Percentiles rank a stretch among this genome's conserved stretches.
Evolutionary conservation across 1,140 invertebrate species (phyloP).

Genomic region (Parapsyche elsis): DNA sequence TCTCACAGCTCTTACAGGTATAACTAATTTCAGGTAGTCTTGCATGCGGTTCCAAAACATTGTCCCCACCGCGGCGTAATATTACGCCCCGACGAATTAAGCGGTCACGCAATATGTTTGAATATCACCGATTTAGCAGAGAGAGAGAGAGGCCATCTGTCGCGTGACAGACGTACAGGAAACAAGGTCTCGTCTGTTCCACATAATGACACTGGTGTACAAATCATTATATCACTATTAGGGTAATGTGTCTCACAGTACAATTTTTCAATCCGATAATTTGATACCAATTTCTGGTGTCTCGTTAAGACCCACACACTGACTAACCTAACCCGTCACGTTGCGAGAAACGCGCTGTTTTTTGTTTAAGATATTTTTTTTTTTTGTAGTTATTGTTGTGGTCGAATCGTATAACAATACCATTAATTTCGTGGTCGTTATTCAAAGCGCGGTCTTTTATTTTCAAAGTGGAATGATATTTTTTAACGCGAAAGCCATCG

Average conservation of each 20-base stretch:
- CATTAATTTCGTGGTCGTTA: conserved; percentile 23
- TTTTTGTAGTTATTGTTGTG: too few relatives aligned
- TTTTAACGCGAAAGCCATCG: not conserved
- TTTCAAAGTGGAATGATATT: not conserved
- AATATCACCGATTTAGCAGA: not conserved
- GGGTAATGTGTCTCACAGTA: conserved; percentile 45
- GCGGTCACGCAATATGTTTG: too few relatives aligned
- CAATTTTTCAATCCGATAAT: conserved; percentile 54
- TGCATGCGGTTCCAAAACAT: not conserved
- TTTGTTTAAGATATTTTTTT: not conserved
- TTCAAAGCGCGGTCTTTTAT: conserved; percentile 8
- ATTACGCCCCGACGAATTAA: too few relatives aligned
- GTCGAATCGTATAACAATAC: conserved; percentile 5
- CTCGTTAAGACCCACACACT: too few relatives aligned
- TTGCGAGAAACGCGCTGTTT: not conserved
- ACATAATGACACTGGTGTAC: conserved; percentile 51
- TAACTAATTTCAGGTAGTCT: too few relatives aligned
- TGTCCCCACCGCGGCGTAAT: not conserved
- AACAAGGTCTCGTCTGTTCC: conserved; percentile 48
- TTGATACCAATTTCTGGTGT: conserved; percentile 52
- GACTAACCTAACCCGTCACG: too few relatives aligned
- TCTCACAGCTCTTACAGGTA: too few relatives aligned
- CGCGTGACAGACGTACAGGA: conserved; percentile 44
- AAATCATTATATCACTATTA: conserved; percentile 52
- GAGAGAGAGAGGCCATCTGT: conserved; percentile 47